Conservation (phyloP, 1,140 invertebrate genomes). For the Zaprionus nigranus region DNA sequence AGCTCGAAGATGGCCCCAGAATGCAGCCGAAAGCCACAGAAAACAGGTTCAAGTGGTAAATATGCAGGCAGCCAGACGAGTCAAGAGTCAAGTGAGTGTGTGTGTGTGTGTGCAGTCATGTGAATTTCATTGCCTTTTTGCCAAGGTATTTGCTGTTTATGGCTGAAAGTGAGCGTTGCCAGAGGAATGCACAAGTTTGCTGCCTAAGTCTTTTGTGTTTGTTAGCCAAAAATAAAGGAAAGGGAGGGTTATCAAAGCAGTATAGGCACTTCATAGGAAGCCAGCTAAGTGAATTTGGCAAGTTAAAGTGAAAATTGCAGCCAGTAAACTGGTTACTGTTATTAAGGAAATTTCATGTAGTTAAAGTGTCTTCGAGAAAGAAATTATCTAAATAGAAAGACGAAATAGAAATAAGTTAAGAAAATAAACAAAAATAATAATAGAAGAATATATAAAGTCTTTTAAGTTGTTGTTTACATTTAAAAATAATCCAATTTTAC, state of each 20-base stretch:
- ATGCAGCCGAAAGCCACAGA: slow-evolving; percentile 60
- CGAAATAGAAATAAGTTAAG: background rate
- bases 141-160: slow-evolving; percentile 39
- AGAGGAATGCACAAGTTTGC: slow-evolving; percentile 38
- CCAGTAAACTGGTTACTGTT: background rate
- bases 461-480: background rate
- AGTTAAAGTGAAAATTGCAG: background rate
- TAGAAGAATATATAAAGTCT: background rate
- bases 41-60: slow-evolving; percentile 69
- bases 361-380: background rate
- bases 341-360: background rate
- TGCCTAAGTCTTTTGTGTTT: slow-evolving; percentile 40
- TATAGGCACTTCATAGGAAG: background rate
- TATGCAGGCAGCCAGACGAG: slow-evolving; percentile 65
- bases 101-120: slow-evolving; percentile 52
- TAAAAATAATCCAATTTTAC: background rate
- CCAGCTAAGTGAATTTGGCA: slow-evolving; percentile 4
- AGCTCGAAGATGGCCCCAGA: slow-evolving; percentile 53
- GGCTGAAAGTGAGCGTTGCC: slow-evolving; percentile 67
- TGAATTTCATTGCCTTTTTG: slow-evolving; percentile 65
- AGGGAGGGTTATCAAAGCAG: background rate
- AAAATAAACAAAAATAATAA: background rate
- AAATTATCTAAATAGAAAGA: background rate
- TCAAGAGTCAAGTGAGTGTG: slow-evolving; percentile 41
- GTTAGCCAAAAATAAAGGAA: slow-evolving; percentile 8